phyloP scores from a whole-genome alignment of 2,797 vertebrate species.

The Leptatherina wallacei region DNA sequence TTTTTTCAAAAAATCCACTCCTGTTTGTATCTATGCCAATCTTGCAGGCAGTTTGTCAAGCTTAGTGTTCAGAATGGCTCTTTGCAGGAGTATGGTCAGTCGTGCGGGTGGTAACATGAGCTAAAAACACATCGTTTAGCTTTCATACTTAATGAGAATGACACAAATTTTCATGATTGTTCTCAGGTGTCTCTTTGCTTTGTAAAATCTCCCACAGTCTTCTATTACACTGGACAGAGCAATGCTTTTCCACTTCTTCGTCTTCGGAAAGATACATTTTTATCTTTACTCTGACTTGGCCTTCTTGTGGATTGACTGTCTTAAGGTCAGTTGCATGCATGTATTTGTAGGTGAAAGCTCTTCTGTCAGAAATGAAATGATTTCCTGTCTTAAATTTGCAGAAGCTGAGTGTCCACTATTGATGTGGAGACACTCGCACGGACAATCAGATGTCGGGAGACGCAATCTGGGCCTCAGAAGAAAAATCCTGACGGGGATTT shows the following conservation, averaged over 20 bases:
- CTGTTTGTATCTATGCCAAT: constrained; percentile 33
- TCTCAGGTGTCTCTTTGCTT: constrained; percentile 69
- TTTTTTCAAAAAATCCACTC: constrained; percentile 21
- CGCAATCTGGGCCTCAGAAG: constrained; percentile 21
- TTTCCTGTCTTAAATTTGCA: constrained; percentile 38
- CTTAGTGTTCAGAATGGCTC: constrained; percentile 37
- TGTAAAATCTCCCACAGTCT: constrained; percentile 33
- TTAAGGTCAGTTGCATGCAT: constrained; percentile 54
- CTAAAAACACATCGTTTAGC: constrained; percentile 6
- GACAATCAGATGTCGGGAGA: constrained; percentile 69
- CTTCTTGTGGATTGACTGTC: constrained; percentile 51
- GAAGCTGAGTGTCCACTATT: constrained; percentile 27
- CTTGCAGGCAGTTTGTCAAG: constrained; percentile 27
- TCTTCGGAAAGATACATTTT: constrained; percentile 33
- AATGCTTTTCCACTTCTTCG: constrained; percentile 32
- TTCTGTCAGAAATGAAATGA: constrained; percentile 35
- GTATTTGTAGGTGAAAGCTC: constrained; percentile 53
- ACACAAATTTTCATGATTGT: constrained; percentile 33
- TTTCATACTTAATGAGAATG: constrained; percentile 34
- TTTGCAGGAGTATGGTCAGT: constrained; percentile 28
- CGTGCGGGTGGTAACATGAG: constrained; percentile 34
- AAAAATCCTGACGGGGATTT: constrained; percentile 33
- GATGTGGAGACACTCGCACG: constrained; percentile 39
- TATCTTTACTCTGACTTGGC: constrained; percentile 40
- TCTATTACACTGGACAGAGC: constrained; percentile 37